Evolutionary conservation across 2,113 vertebrate genomes (phyloP), one percentile per base, ranked within the genome.

Genomic region (Dicaeum eximium): DNA sequence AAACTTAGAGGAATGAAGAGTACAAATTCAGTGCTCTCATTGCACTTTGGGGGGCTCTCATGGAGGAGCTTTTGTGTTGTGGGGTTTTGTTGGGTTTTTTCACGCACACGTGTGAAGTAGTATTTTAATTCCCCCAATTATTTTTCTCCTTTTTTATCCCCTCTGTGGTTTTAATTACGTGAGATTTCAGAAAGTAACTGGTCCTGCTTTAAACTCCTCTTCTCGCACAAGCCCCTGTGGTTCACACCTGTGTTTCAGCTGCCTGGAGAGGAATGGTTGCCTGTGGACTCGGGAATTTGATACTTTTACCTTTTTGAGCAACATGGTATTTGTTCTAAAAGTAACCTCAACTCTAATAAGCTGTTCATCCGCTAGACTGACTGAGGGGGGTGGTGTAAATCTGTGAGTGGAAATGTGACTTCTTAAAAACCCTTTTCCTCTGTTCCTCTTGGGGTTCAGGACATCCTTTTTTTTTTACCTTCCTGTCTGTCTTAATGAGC

Each of bases 141-240:
- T 35, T 61, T n/a, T 30, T 78, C 21, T 31, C 20, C 27, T 27
- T 20, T 13, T 58, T 56, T 11, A 16, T 7, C 9, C 18, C 38
- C 4, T 9, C 9, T 37, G 18, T 56, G 60, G 57, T 64, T 90
- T 72, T 66, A 92, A 78, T n/a, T 35, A 54, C 70, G 22, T 50
- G 48, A 47, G 47, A 77, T 93, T 77, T 94, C 56, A 71, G 31
- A 70, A 88, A 40, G 80, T 77, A 92, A 86, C 48, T 2, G 9
- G 54, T 78, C 67, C 64, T 83, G 67, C 79, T 73, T 65, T 67
- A 74, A 95, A 47, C 42, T 79, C 65, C 38, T 33, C 22, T 28
- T 66, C 47, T 47, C 10, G 1, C 40, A 12, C 4, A 11, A 80
- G 57, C 25, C 62, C 50, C 65, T 82, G 62, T 89, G 84, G 75